Base-by-base conservation (phyloP, 1,140 invertebrate genomes). In the Neodiprion lecontei region DNA sequence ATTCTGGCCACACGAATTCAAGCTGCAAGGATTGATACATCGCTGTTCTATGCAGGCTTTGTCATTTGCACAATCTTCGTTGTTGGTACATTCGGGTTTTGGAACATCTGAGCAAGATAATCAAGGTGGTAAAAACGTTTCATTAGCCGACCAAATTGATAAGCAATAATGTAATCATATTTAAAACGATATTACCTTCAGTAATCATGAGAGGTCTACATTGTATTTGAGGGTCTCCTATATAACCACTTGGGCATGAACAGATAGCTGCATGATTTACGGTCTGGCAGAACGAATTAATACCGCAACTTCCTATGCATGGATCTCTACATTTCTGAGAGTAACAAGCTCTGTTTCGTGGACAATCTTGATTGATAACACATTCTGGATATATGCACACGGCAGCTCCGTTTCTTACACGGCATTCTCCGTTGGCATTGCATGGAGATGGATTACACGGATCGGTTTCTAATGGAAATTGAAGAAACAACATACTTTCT, bases 351-450 rank as follows among this genome's bases (percentile, higher is more conserved):
- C 93, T 92, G 79, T 96, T 92, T 68, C 94, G 90, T 0, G 94
- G 90, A 88, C 96, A 97, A 77, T 96, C 95, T 67, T 93, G 92
- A 81, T 96, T 96, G 48, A 95, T 94, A 10, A 96, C 88, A 87
- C 96, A 96, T 86, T 96, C 95, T 1, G 95, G 94, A 87, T 97
- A 97, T 8, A 90, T 90, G 82, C 96, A 96, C 50, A 91, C 89
- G 3, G 95, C 94, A 8, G 89, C 86, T 28, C 90, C 92, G 77
- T 93, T 92, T 12, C 91, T 87, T 0, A 95, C 92, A 66, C 91
- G 90, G 81, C 96, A 97, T 76, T 94, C 92, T 4, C 95, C 96
- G 79, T 95, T 95, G 23, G 91, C 90, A 68, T 92, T 91, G 80
- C 95, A 96, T 1, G 95, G 95, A 23, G 93, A 95, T 28, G 95